These are phyloP conservation scores for Phyllotis vaccarum DNA, from an alignment of 2,797 vertebrate genomes.

Conservation along the genomic window DNA sequence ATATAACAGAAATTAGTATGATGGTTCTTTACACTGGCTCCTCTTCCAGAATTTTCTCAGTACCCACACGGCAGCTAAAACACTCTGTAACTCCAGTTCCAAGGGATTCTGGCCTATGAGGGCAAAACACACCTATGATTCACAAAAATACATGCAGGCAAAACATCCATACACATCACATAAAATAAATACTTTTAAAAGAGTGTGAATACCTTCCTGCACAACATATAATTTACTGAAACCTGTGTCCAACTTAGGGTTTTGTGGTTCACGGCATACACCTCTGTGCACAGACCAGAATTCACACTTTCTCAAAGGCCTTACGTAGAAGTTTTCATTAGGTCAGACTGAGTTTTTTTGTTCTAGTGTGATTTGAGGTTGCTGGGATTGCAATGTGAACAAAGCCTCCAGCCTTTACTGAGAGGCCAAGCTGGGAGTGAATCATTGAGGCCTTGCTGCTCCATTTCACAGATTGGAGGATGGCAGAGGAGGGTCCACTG, in stretches of 20 bases:
- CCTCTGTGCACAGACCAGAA: not conserved
- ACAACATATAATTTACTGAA: not conserved
- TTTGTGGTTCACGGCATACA: not conserved
- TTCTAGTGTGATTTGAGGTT: not conserved
- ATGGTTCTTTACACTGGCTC: no score
- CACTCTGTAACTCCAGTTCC: not conserved
- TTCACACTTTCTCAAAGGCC: not conserved
- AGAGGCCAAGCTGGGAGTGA: not conserved
- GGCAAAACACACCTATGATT: not conserved
- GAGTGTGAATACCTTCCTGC: not conserved
- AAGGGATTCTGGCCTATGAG: not conserved
- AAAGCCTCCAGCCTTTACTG: not conserved
- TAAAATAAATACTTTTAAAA: not conserved
- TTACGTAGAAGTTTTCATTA: not conserved
- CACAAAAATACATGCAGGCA: not conserved
- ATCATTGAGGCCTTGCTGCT: not conserved
- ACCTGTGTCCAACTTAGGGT: not conserved
- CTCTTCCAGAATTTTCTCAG: not conserved
- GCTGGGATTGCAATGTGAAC: not conserved
- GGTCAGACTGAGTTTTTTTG: not conserved
- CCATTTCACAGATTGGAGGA: not conserved
- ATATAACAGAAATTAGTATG: not conserved
- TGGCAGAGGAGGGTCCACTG: not conserved
- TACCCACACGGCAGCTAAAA: not conserved
- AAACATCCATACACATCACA: not conserved